Conservation (phyloP, 2,797 vertebrate genomes). For the Scyliorhinus canicula region DNA sequence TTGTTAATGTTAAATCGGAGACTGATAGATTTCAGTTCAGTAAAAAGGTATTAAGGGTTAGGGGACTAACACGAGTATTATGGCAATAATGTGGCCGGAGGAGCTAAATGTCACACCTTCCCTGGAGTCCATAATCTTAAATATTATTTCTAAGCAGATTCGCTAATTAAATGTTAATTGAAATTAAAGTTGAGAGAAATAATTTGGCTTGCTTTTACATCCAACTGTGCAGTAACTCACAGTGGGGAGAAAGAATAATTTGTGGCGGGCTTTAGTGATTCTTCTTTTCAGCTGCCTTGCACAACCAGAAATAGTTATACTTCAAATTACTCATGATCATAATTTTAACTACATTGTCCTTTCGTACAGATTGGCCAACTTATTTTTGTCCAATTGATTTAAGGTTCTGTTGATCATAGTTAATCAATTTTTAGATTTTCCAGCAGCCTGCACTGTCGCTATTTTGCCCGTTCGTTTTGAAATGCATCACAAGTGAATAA, state of each 20-base stretch:
- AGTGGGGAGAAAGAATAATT: neutral
- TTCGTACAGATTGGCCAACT: neutral
- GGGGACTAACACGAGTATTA: neutral
- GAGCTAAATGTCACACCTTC: neutral
- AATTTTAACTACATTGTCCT: neutral
- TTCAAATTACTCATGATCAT: conserved; percentile 21
- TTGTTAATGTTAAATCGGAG: neutral
- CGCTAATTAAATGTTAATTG: neutral
- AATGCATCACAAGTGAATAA: conserved; percentile 61
- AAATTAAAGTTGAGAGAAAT: neutral
- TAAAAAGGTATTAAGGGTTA: neutral
- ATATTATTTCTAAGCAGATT: neutral
- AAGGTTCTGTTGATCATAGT: neutral
- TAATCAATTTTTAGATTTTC: neutral
- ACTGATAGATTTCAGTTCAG: neutral
- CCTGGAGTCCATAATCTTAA: neutral
- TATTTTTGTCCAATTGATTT: neutral
- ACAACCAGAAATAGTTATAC: neutral
- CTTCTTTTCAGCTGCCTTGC: neutral
- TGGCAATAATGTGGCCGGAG: neutral
- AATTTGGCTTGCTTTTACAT: neutral
- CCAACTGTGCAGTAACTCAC: neutral
- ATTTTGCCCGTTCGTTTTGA: conserved; percentile 54
- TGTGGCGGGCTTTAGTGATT: neutral
- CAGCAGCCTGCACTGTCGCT: conserved; percentile 40